Base-by-base conservation (phyloP, 2,888 invertebrate species). In the Hesperia comma region DNA sequence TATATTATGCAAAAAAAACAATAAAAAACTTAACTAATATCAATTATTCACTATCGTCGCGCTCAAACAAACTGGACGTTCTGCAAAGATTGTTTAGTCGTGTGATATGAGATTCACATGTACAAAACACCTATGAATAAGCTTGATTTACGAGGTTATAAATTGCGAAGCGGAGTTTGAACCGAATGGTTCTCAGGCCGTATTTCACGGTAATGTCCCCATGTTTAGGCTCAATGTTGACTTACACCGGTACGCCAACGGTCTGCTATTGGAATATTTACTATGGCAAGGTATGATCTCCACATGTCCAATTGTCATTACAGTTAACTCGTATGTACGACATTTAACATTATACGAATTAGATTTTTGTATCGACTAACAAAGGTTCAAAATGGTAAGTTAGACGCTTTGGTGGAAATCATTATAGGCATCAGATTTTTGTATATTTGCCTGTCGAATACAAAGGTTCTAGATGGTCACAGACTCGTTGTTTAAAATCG, bases 201-300 rank as follows among this genome's bases (percentile, higher is more conserved):
- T 84, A 83, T 83, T 79, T 84, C 82, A 84, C 77, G 77, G 79
- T 83, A 83, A 84, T 83, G 82, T 79, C 78, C 71, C 72, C 74
- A 70, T 78, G 80, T 80, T 79, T 81, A 77, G 79, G 78, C 78
- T 75, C 72, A 69, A 66, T 73, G 70, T 72, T 73, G 71, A 73
- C 72, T 73, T 73, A 69, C 68, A 68, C 61, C 60, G 54, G 19
- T 10, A 19, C n/a, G 51, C 53, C 14, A 46, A 49, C 40, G 58
- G 57, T 41, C n/a, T n/a, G 51, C 49, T 53, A 43, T 60, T 21
- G 54, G 41, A 54, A 66, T 66, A 43, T 60, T 54, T 37, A 54
- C 41, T 32, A 58, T 43, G 33, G 57, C 51, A 57, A 51, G 15
- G 43, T 4, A 15, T 43, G 15, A 43, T 43, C n/a, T 51, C 12